Evolutionary conservation across 2,888 invertebrate genomes (phyloP).

Genomic region (Pyrrhosoma nymphula): DNA sequence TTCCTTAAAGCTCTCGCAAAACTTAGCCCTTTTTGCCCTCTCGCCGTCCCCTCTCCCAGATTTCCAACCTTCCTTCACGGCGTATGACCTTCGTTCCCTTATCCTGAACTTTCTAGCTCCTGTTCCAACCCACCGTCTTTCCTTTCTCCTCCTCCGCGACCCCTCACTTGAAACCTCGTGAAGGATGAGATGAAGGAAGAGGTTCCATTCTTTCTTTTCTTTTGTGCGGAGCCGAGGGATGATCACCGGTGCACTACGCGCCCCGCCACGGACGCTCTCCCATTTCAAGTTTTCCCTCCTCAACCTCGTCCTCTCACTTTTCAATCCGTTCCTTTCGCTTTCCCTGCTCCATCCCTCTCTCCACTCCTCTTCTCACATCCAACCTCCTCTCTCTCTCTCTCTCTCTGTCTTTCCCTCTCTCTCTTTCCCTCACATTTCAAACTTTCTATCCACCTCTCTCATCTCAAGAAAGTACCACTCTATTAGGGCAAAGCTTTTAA

Average conservation of each 20-base stretch:
- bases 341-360: background rate
- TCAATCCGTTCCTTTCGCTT: background rate
- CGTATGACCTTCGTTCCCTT: background rate
- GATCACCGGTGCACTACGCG: background rate
- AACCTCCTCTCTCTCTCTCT: no score
- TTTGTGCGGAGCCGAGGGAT: background rate
- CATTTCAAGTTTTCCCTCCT: background rate
- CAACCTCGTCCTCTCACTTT: background rate
- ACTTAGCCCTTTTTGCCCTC: background rate
- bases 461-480: no score
- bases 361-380: background rate
- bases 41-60: background rate
- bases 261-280: background rate
- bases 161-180: background rate
- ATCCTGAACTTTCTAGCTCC: background rate
- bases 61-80: background rate
- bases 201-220: slow-evolving; percentile 15
- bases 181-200: background rate
- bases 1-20: background rate
- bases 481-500: no score
- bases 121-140: background rate
- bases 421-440: no score
- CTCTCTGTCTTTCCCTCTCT: no score
- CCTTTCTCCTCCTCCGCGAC: background rate
- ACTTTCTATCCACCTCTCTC: no score